Conservation (phyloP, 2,113 vertebrate species). For the Tupaia chinensis region DNA sequence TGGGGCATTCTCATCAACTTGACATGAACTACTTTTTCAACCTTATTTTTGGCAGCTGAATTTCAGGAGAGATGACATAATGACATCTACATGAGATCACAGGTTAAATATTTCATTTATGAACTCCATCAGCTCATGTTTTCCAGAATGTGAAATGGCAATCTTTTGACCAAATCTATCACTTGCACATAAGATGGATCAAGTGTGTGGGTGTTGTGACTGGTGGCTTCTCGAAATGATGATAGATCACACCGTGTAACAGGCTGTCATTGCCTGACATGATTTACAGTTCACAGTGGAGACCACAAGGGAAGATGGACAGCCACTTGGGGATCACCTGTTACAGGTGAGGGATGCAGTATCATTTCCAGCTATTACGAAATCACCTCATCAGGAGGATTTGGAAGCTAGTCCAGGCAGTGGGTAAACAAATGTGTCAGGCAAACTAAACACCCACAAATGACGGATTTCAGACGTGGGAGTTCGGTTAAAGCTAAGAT, state of each 20-base stretch:
- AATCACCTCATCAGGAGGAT: conserved; percentile 61
- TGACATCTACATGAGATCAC: conserved; percentile 66
- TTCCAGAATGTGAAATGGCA: conserved; percentile 75
- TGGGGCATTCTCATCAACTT: neutral
- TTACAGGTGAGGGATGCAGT: conserved; percentile 63
- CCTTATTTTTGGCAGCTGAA: conserved; percentile 53
- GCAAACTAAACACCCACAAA: conserved; percentile 76
- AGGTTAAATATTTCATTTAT: conserved; percentile 74
- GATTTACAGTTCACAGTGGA: conserved; percentile 81
- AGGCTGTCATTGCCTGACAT: conserved; percentile 80
- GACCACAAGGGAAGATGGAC: conserved; percentile 72
- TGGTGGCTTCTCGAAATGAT: conserved; percentile 74
- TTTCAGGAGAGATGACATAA: conserved; percentile 54
- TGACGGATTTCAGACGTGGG: conserved; percentile 56
- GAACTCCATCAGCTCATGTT: conserved; percentile 70
- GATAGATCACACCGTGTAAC: conserved; percentile 81
- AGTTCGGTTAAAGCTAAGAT: conserved; percentile 43
- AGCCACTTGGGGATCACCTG: conserved; percentile 46
- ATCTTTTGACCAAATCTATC: conserved; percentile 76
- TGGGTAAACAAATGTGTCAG: conserved; percentile 75
- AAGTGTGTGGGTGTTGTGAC: conserved; percentile 73
- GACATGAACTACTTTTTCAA: conserved; percentile 44
- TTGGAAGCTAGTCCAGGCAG: conserved; percentile 80
- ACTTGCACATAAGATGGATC: conserved; percentile 71
- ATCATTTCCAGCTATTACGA: conserved; percentile 57